These are phyloP conservation scores for Ephydatia muelleri DNA, from an alignment of 37 sponge, comb jelly and placozoan genomes.

Conservation along the genomic window DNA sequence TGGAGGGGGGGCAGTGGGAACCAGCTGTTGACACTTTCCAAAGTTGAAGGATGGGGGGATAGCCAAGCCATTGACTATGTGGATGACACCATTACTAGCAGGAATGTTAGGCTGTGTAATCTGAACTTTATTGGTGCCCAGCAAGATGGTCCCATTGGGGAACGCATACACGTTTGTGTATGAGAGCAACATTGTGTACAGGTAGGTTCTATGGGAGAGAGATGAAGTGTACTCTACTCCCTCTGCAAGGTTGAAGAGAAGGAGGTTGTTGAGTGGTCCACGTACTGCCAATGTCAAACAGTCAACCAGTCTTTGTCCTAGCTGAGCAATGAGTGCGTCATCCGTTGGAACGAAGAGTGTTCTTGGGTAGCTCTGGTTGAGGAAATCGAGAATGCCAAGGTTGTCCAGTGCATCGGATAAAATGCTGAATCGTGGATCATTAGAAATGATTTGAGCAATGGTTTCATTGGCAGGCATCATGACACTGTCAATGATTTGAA, in stretches of 20 bases:
- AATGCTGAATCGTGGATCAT: slow-evolving; percentile 12
- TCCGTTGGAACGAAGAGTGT: slow-evolving; percentile 53
- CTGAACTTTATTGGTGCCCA: not conserved
- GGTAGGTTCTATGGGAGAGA: slow-evolving; percentile 6
- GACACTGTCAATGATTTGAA: slow-evolving; percentile 50
- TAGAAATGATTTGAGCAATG: slow-evolving; percentile 32
- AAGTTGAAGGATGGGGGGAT: slow-evolving; percentile 29
- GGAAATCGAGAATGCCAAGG: slow-evolving; percentile 22
- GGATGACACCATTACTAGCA: slow-evolving; percentile 61
- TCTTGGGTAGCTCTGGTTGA: slow-evolving; percentile 25
- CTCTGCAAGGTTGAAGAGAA: slow-evolving; percentile 34
- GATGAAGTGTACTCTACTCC: slow-evolving; percentile 32
- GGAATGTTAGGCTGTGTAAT: slow-evolving; percentile 30
- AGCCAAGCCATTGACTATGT: slow-evolving; percentile 15
- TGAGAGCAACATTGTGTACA: slow-evolving; percentile 11
- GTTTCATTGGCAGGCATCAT: slow-evolving; percentile 34
- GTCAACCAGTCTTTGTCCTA: slow-evolving; percentile 18
- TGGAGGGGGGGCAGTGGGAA: slow-evolving; percentile 37
- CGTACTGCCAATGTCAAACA: slow-evolving; percentile 35
- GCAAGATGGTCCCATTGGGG: slow-evolving; percentile 10
- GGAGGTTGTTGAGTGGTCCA: slow-evolving; percentile 27
- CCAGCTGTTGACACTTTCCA: slow-evolving; percentile 24
- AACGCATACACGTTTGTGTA: not conserved
- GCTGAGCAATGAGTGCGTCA: slow-evolving; percentile 14
- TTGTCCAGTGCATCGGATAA: slow-evolving; percentile 18